Conservation (phyloP, 2,888 invertebrate genomes). For the Cephus spinipes region DNA sequence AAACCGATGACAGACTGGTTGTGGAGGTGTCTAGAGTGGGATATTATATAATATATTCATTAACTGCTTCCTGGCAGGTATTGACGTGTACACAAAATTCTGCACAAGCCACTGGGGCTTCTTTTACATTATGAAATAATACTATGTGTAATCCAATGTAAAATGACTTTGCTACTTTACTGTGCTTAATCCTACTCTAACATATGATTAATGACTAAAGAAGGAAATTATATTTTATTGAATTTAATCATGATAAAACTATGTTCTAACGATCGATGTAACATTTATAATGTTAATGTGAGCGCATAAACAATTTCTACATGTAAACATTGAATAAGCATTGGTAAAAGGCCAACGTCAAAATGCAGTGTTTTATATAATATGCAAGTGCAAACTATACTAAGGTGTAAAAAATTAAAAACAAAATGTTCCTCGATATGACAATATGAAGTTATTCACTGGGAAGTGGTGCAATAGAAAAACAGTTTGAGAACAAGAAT, state of each 20-base stretch:
- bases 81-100: neutral
- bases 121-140: neutral
- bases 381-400: neutral
- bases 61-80: neutral
- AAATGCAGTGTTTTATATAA: neutral
- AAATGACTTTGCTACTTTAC: neutral
- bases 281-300: neutral
- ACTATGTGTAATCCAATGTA: too few relatives aligned
- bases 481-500: neutral
- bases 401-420: neutral
- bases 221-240: neutral
- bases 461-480: neutral
- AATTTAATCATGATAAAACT: neutral
- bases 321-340: neutral
- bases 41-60: conserved; percentile 8
- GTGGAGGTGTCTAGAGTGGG: conserved; percentile 67
- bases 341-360: neutral
- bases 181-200: neutral
- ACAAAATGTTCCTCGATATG: neutral
- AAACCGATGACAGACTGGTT: conserved; percentile 67
- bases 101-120: neutral
- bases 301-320: neutral
- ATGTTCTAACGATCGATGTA: neutral
- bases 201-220: neutral
- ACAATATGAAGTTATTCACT: neutral